Conservation (phyloP, 2,888 invertebrate genomes). For the Eupithecia tripunctaria region DNA sequence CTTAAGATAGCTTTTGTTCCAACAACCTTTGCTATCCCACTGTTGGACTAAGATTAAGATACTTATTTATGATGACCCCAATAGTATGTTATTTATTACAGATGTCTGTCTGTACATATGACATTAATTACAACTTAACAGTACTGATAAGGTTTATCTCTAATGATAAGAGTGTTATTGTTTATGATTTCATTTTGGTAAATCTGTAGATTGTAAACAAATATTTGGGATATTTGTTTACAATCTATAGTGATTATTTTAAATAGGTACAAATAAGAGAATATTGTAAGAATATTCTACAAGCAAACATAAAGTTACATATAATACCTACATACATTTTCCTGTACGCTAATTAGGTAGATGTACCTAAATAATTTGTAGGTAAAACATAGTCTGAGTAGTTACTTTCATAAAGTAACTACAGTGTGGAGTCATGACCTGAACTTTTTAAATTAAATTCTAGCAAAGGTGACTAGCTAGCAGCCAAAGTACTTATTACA, state of each 20-base stretch:
- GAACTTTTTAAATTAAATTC: slow-evolving; percentile 6
- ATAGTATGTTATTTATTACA: neutral
- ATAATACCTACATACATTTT: neutral
- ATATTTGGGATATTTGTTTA: neutral
- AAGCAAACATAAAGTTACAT: neutral
- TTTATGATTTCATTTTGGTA: neutral
- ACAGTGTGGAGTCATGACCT: neutral
- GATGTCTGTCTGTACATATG: neutral
- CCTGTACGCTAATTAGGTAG: neutral
- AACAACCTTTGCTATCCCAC: neutral
- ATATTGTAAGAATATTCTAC: neutral
- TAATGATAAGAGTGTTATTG: slow-evolving; percentile 2
- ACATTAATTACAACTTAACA: neutral
- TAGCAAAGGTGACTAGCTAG: neutral
- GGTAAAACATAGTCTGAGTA: neutral
- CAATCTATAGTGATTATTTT: neutral
- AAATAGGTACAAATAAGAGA: neutral
- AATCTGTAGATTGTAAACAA: neutral
- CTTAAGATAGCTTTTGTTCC: neutral
- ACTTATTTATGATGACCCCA: neutral
- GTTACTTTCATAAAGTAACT: neutral
- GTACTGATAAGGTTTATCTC: neutral
- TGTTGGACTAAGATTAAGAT: neutral
- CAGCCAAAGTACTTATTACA: slow-evolving; percentile 2
- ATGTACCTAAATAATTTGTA: neutral